Evolutionary conservation across 64 coral and sea anemone species (phyloP).

Genomic region (Actinia equina): DNA sequence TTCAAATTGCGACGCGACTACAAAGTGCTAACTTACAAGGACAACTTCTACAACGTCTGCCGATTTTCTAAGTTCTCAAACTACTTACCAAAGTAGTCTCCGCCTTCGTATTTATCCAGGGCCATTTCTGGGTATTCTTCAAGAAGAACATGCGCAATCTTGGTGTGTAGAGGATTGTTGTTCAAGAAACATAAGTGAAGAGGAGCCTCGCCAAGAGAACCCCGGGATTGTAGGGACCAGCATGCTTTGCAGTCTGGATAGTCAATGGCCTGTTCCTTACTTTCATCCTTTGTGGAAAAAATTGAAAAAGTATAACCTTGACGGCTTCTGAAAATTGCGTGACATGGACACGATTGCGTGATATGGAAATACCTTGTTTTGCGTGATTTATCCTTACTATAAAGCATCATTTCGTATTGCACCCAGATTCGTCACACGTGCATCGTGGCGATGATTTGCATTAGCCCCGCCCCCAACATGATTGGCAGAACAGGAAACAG

Average conservation of each 20-base stretch:
- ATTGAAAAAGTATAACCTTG: neutral
- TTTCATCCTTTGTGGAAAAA: neutral
- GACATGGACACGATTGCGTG: no score
- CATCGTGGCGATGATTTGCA: no score
- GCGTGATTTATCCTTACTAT: neutral
- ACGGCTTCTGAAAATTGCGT: neutral
- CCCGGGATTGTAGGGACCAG: constrained; percentile 65
- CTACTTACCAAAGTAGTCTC: constrained; percentile 59
- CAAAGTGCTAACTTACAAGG: no score
- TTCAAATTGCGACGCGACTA: no score
- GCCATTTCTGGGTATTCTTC: constrained; percentile 70
- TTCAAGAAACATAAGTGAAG: constrained; percentile 77
- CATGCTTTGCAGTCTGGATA: constrained; percentile 57
- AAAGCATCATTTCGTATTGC: no score
- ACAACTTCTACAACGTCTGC: no score
- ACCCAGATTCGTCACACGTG: no score
- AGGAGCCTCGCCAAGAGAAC: constrained; percentile 67
- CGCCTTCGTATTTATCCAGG: constrained; percentile 68
- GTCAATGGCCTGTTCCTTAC: constrained; percentile 19
- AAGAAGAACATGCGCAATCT: constrained; percentile 62
- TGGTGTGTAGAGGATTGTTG: constrained; percentile 39
- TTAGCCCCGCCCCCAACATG: no score
- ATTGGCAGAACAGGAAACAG: no score
- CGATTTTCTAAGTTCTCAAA: neutral
- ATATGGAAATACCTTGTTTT: neutral